Evolutionary conservation across 2,888 invertebrate genomes (phyloP).

Genomic region (Sialis fuliginosa): DNA sequence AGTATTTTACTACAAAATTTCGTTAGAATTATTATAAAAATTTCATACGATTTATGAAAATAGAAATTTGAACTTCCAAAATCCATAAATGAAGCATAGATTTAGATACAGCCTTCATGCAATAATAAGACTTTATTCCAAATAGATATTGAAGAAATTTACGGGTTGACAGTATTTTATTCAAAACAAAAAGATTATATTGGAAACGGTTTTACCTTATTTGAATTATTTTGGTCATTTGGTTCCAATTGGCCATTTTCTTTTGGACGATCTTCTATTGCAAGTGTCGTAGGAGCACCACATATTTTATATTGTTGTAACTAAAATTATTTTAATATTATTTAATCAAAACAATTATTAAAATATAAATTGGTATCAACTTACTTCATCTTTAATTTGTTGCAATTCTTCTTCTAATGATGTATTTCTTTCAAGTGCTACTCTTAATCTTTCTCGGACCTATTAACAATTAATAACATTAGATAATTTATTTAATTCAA

Average conservation of each 20-base stretch:
- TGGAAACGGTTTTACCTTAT: constrained; percentile 11
- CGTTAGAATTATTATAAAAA: no score
- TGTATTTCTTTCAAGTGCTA: constrained; percentile 90
- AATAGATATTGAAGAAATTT: no score
- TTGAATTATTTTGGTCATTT: constrained; percentile 26
- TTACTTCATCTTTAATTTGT: constrained; percentile 90
- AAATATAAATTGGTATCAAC: constrained; percentile 12
- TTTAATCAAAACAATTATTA: not conserved
- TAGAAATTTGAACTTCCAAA: no score
- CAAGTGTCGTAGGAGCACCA: constrained; percentile 36
- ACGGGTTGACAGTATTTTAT: no score
- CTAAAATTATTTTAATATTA: constrained; percentile 22
- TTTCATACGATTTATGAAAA: no score
- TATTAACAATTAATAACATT: constrained; percentile 18
- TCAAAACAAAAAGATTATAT: no score
- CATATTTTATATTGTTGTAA: constrained; percentile 70
- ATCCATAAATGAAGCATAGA: no score
- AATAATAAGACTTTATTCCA: no score
- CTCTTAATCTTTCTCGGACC: constrained; percentile 91
- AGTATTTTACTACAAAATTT: no score
- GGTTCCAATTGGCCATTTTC: constrained; percentile 60
- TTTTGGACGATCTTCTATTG: constrained; percentile 47
- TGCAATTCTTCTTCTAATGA: constrained; percentile 92
- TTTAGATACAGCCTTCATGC: no score
- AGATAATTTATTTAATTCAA: no score